phyloP scores from a whole-genome alignment of 1,140 invertebrate species.

The Drosophila oshimai region DNA sequence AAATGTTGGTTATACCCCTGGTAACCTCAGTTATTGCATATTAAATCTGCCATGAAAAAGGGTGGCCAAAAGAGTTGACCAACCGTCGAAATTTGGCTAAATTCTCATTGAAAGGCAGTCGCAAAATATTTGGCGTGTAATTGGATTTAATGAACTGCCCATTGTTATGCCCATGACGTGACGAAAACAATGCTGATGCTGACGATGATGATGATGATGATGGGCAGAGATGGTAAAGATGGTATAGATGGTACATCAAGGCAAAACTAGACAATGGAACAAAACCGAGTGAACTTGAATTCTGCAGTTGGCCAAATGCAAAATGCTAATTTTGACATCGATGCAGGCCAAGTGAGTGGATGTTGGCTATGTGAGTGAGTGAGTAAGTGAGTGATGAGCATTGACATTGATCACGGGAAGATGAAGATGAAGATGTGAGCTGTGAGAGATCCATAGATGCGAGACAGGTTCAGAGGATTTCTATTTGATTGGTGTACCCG shows the following conservation, averaged over 20 bases:
- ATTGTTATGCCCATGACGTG: slow-evolving; percentile 29
- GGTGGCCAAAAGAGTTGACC: neutral
- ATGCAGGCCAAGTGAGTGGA: neutral
- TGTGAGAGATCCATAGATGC: slow-evolving; percentile 3
- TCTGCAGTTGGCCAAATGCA: slow-evolving; percentile 16
- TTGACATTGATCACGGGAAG: slow-evolving; percentile 31
- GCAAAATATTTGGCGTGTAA: slow-evolving; percentile 38
- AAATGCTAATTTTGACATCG: slow-evolving; percentile 43
- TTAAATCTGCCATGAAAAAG: neutral
- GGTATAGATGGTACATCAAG: slow-evolving; percentile 13
- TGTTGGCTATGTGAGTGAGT: neutral
- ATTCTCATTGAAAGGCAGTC: slow-evolving; percentile 25
- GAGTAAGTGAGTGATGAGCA: slow-evolving; percentile 1
- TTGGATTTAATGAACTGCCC: slow-evolving; percentile 45
- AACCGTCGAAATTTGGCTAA: neutral
- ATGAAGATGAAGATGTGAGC: too few species aligned
- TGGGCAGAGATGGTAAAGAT: neutral
- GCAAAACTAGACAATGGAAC: slow-evolving; percentile 27
- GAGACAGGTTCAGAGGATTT: slow-evolving; percentile 11
- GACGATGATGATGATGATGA: neutral
- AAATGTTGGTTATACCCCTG: too few species aligned
- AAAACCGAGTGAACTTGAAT: slow-evolving; percentile 26
- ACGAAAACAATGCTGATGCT: slow-evolving; percentile 10
- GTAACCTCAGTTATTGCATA: too few species aligned
- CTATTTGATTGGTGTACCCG: slow-evolving; percentile 15